Conservation (phyloP, 1,140 invertebrate genomes). For the Brachionus sp. region DNA sequence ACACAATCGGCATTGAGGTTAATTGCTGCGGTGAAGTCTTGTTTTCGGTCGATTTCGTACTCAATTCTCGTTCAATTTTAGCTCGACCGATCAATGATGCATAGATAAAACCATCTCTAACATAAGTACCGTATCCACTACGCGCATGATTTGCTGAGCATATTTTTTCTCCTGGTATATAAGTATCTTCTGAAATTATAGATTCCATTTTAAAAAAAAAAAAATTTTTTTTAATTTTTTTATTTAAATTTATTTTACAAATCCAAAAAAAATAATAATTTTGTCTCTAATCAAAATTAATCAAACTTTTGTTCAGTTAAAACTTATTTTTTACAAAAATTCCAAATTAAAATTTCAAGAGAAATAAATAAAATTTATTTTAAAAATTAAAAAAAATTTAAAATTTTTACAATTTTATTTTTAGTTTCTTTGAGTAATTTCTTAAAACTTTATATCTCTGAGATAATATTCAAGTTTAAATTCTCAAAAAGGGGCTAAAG, state of each 20-base stretch:
- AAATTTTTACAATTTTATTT: too few species aligned
- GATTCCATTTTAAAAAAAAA: constrained; percentile 40
- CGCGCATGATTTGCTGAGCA: constrained; percentile 19
- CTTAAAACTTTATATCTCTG: too few species aligned
- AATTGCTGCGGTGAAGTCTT: constrained; percentile 8
- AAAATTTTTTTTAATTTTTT: not conserved
- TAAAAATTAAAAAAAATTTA: too few species aligned
- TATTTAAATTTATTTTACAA: not conserved
- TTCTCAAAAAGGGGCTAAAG: too few species aligned
- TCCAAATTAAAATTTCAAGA: too few species aligned
- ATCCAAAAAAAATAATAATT: not conserved
- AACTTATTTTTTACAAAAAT: too few species aligned
- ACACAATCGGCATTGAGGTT: not conserved
- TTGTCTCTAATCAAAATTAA: not conserved
- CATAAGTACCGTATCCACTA: constrained; percentile 41
- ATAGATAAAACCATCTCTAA: constrained; percentile 18
- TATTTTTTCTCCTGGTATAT: constrained; percentile 34
- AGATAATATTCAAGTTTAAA: too few species aligned
- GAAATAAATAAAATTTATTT: too few species aligned
- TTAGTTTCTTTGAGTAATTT: too few species aligned
- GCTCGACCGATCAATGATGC: constrained; percentile 27
- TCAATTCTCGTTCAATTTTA: constrained; percentile 23
- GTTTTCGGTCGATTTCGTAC: not conserved
- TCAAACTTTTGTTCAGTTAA: not conserved
- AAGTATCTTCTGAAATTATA: constrained; percentile 22